phyloP scores from a whole-genome alignment of 2,113 vertebrate species.

The Ibidorhyncha struthersii region DNA sequence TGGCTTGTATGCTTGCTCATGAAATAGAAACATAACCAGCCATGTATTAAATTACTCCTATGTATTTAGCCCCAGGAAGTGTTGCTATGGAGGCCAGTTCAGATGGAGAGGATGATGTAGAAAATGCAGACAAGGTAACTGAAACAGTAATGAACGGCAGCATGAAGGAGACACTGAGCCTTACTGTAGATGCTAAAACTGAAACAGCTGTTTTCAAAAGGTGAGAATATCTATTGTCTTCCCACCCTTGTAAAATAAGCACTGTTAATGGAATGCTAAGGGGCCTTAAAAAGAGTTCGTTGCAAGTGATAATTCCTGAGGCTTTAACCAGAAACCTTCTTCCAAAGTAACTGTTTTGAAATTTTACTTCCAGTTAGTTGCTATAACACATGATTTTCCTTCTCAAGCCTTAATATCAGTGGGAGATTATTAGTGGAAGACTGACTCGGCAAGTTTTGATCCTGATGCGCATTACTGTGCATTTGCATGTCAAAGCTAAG shows the following conservation, averaged over 20 bases:
- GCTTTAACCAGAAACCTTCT: background rate
- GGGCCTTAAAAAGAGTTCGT: background rate
- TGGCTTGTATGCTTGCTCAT: background rate
- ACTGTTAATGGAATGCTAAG: background rate
- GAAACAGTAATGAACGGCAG: slow-evolving; percentile 99
- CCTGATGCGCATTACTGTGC: background rate
- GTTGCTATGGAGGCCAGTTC: slow-evolving; percentile 81
- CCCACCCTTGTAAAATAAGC: background rate
- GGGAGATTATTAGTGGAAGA: background rate
- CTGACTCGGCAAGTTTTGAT: background rate
- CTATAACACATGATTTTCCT: rapidly evolving
- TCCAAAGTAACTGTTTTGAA: background rate
- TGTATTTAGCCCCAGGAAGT: slow-evolving; percentile 63
- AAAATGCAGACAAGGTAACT: slow-evolving; percentile 92
- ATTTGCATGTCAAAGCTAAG: background rate
- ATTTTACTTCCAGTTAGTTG: background rate
- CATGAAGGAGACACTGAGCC: slow-evolving; percentile 98
- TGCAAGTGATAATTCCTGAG: background rate
- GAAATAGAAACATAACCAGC: background rate
- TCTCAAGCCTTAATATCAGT: background rate
- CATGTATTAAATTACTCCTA: background rate
- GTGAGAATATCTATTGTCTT: slow-evolving; percentile 68
- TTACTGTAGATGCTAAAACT: slow-evolving; percentile 98
- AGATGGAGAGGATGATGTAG: slow-evolving; percentile 84
- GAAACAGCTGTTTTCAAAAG: slow-evolving; percentile 99